Evolutionary conservation across 2,113 vertebrate genomes (phyloP), one percentile per base, ranked within the genome.

Genomic region (Aphyosemion australe): DNA sequence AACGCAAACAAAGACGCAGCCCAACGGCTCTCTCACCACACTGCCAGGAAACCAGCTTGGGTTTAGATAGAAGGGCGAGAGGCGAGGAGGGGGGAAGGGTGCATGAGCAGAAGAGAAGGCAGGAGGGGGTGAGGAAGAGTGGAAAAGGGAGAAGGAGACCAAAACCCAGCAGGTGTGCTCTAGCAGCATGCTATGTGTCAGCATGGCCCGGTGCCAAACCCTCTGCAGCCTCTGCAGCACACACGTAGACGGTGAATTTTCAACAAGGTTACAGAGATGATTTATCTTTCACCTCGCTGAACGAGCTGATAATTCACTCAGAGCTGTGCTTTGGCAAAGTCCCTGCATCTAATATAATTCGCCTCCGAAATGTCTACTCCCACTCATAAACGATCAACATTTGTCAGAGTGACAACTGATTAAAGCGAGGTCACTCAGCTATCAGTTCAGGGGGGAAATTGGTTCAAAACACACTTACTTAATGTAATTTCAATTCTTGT

Each of bases 141-240:
- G 59, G 68, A 15, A 48, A 26, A 52, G 49, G 66, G 47, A 72
- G 74, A 69, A 83, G 69, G 80, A 88, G 80, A 88, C 77, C 84
- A 86, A 74, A 84, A 79, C 86, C 66, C 88, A 90, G 88, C 90
- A 90, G 90, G 90, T 92, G 88, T 85, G 82, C 84, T 77, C 47
- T 31, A 16, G 42, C 76, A 77, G 72, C 61, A 69, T 80, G 84
- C 77, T 67, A 69, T 59, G 80, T 74, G 75, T 80, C 55, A 69
- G 80, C 75, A 39, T 75, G 75, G 76, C 59, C 63, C 61, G 5
- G 48, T 39, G 73, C 69, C 65, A 55, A 74, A 64, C 61, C 64
- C 58, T 16, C 42, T 47, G 60, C 43, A 54, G 70, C 21, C 62
- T 60, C 59, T 60, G 76, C 68, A 61, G 71, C 72, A 18, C 4